Percentiles rank a stretch among this genome's conserved stretches.
phyloP scores from a whole-genome alignment of 2,888 invertebrate species.

The Uloborus plumipes region DNA sequence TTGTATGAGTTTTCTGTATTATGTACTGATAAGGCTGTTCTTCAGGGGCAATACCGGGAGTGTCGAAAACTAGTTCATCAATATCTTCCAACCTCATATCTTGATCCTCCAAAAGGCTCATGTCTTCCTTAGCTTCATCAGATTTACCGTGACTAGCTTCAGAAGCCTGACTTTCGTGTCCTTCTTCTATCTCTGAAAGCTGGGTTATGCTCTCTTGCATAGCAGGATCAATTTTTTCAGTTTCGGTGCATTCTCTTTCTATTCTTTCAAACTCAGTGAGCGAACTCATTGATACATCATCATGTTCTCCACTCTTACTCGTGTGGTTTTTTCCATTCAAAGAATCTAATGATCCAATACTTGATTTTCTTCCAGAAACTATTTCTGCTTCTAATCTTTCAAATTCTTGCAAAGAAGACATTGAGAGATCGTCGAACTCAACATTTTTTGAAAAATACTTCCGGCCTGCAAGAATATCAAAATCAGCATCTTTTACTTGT shows the following conservation, averaged over 20 bases:
- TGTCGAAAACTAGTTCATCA: slow-evolving; percentile 79
- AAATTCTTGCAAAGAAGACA: slow-evolving; percentile 67
- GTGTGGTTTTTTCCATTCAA: slow-evolving; percentile 40
- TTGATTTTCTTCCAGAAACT: slow-evolving; percentile 57
- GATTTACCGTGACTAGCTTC: slow-evolving; percentile 77
- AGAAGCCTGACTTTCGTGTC: slow-evolving; percentile 73
- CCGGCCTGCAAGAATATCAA: slow-evolving; percentile 85
- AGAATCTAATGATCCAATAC: slow-evolving; percentile 60
- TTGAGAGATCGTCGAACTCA: slow-evolving; percentile 80
- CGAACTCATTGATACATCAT: slow-evolving; percentile 91
- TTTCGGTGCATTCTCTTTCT: slow-evolving; percentile 82
- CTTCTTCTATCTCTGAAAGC: slow-evolving; percentile 74
- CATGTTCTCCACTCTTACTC: slow-evolving; percentile 81
- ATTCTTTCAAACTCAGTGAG: slow-evolving; percentile 94
- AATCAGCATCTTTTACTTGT: slow-evolving; percentile 85
- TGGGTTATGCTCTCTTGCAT: slow-evolving; percentile 82
- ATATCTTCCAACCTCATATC: slow-evolving; percentile 79
- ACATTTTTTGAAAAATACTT: slow-evolving; percentile 84
- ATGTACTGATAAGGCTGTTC: slow-evolving; percentile 37
- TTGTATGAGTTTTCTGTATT: slow-evolving; percentile 14
- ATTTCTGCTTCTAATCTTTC: slow-evolving; percentile 67
- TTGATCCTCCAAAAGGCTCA: slow-evolving; percentile 76
- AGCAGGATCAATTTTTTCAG: slow-evolving; percentile 75
- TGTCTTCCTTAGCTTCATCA: slow-evolving; percentile 66
- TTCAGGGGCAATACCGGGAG: slow-evolving; percentile 77